These are phyloP conservation scores for Drosophila simulans DNA, from an alignment of 1,140 invertebrate genomes.

Conservation along the genomic window DNA sequence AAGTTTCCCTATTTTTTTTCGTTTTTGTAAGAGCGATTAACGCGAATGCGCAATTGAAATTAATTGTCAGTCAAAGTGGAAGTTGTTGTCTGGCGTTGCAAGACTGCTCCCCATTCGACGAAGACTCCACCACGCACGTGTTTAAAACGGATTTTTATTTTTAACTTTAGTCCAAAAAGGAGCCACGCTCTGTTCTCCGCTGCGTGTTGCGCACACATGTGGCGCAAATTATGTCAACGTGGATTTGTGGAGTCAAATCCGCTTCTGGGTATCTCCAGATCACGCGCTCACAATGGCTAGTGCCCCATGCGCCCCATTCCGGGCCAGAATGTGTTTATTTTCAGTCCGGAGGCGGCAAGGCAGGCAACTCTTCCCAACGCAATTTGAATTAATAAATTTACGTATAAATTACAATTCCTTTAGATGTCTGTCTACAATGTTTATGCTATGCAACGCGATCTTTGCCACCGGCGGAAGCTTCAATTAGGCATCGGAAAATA, in stretches of 20 bases:
- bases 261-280: conserved; percentile 22
- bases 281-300: background rate
- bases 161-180: conserved; percentile 45
- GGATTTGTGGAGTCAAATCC: conserved; percentile 57
- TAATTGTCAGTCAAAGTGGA: conserved; percentile 81
- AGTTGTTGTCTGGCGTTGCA: conserved; percentile 7
- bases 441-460: conserved; percentile 63
- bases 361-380: conserved; percentile 30
- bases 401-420: conserved; percentile 59
- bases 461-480: conserved; percentile 62
- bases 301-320: background rate
- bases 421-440: conserved; percentile 23
- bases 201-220: conserved; percentile 64
- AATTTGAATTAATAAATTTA: conserved; percentile 75
- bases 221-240: conserved; percentile 75
- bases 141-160: conserved; percentile 75
- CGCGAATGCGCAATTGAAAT: conserved; percentile 82
- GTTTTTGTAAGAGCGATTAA: conserved; percentile 67
- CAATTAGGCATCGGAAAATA: conserved; percentile 65
- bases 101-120: background rate
- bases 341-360: conserved; percentile 17
- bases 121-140: conserved; percentile 54
- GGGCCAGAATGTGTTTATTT: conserved; percentile 51
- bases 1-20: conserved; percentile 35
- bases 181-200: conserved; percentile 23